Evolutionary conservation across 2,888 invertebrate genomes (phyloP).

Genomic region (Amblyjoppa proteus): DNA sequence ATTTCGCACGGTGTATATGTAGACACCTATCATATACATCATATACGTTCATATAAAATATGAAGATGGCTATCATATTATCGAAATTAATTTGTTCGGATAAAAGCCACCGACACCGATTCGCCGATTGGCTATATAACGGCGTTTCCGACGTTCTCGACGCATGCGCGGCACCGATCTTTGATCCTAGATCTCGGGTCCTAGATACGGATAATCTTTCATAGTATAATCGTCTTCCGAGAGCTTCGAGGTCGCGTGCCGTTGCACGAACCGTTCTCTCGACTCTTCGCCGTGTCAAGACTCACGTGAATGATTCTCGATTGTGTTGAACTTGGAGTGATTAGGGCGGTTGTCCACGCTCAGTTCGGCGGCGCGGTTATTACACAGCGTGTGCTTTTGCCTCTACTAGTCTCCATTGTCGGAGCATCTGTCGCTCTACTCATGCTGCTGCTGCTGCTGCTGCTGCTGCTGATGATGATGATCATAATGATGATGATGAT

Average conservation of each 20-base stretch:
- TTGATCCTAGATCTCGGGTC: conserved; percentile 55
- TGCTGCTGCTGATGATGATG: conserved; percentile 36
- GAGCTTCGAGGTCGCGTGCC: conserved; percentile 68
- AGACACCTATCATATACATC: too few relatives aligned
- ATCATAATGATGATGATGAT: conserved; percentile 8
- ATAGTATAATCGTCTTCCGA: conserved; percentile 35
- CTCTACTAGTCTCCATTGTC: conserved; percentile 73
- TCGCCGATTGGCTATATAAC: background rate
- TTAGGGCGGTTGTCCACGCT: conserved; percentile 65
- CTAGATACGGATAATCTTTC: conserved; percentile 29
- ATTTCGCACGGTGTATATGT: background rate
- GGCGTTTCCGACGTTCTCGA: too few relatives aligned
- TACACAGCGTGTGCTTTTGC: conserved; percentile 61
- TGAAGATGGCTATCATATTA: background rate
- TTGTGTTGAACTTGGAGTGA: conserved; percentile 67
- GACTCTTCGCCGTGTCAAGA: conserved; percentile 12
- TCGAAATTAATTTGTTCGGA: background rate
- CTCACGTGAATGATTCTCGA: conserved; percentile 4
- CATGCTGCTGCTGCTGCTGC: conserved; percentile 59
- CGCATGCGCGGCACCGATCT: conserved; percentile 10
- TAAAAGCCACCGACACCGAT: background rate
- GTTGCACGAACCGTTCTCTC: conserved; percentile 50
- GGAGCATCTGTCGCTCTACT: conserved; percentile 77
- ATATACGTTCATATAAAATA: too few relatives aligned
- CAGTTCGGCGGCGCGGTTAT: conserved; percentile 50